Evolutionary conservation across 2,113 vertebrate genomes (phyloP), one percentile per base, ranked within the genome.

Genomic region (Bubo scandiacus): DNA sequence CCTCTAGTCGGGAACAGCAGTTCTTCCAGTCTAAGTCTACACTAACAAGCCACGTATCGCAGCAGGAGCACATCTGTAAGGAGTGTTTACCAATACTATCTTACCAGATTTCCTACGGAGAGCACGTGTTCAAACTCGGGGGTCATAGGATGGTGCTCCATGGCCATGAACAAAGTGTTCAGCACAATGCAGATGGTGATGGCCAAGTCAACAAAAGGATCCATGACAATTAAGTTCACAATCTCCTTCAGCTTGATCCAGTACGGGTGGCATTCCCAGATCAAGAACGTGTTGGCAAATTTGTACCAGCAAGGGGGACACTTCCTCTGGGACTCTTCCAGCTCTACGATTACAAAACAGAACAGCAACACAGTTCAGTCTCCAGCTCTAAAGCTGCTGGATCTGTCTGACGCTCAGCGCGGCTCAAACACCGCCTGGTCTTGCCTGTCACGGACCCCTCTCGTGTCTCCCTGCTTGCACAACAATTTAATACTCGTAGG

Each of bases 101-200:
- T 99, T 97, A 99, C 99, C 99, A 99, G 98, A 77, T 99, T 99
- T 57, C 99, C 99, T 3, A 99, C 99, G 12, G 96, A 19, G 75
- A 99, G 98, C 92, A 99, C 99, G 0, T 97, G 92, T 43, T 99
- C 98, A 36, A 99, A 99, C 1, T 98, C 88, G 0, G 66, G 36
- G 0, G 99, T 99, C 99, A 99, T 99, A 8, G 99, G 99, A 84
- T 99, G 99, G 92, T 99, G 99, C 94, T 99, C 99, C 99, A 99
- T 99, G 8, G 99, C 99, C 99, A 99, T 99, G 96, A 99, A 99
- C 45, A 99, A 89, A 1, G 99, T 99, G 97, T 99, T 99, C 84
- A 99, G 99, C 86, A 99, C 99, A 26, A 99, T 99, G 82, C 99
- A 99, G 97, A 99, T 99, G 95, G 99, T 99, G 96, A 99, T 99